Evolutionary conservation across 2,113 vertebrate genomes (phyloP).

Genomic region (Dicerorhinus sumatrensis): DNA sequence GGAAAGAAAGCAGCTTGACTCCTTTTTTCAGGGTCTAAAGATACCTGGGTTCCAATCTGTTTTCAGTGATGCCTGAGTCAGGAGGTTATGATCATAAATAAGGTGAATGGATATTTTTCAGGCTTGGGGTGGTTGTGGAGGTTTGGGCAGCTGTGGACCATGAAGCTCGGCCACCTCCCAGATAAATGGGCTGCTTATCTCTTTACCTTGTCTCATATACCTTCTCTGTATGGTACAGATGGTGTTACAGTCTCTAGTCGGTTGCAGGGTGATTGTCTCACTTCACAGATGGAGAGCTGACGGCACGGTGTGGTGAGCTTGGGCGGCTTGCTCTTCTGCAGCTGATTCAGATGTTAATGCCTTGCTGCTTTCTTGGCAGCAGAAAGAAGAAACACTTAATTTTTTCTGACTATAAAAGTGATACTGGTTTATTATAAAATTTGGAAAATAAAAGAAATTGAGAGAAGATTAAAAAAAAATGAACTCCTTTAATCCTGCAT

Average conservation of each 20-base stretch:
- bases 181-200: background rate
- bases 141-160: background rate
- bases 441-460: background rate
- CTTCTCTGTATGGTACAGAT: background rate
- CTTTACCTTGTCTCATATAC: background rate
- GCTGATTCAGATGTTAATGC: background rate
- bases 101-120: background rate
- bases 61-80: background rate
- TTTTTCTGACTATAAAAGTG: constrained; percentile 40
- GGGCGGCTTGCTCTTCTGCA: background rate
- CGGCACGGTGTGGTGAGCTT: background rate
- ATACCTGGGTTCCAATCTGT: background rate
- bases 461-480: background rate
- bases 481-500: background rate
- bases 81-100: background rate
- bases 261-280: background rate
- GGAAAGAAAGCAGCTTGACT: background rate
- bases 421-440: constrained; percentile 31
- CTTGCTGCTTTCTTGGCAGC: constrained; percentile 18
- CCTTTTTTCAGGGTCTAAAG: background rate
- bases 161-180: background rate
- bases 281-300: background rate
- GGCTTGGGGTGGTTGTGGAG: background rate
- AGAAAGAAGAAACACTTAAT: constrained; percentile 42
- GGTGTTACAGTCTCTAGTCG: background rate